Evolutionary conservation across 1,140 invertebrate species (phyloP).

Genomic region (Laupala kohalensis): DNA sequence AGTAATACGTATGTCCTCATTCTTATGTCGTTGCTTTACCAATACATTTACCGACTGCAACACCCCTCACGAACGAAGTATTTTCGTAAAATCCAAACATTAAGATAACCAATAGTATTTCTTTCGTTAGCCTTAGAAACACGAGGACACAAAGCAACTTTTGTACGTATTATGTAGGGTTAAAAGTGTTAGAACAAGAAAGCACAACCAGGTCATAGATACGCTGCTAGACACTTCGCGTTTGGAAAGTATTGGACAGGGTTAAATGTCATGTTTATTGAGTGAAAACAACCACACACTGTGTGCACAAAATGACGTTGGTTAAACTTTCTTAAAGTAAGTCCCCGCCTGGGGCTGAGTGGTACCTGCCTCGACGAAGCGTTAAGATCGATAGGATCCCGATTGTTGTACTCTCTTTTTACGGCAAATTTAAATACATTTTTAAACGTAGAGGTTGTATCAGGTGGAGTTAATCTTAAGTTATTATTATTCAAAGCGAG

Average conservation of each 20-base stretch:
- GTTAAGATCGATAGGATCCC: background rate
- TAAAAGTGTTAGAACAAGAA: background rate
- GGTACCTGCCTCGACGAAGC: background rate
- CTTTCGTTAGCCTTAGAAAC: background rate
- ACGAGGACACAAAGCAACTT: background rate
- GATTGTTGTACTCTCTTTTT: background rate
- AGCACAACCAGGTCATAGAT: background rate
- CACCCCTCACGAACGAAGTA: no score
- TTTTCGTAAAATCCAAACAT: no score
- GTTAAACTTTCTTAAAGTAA: background rate
- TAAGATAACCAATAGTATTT: no score
- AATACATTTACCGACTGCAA: no score
- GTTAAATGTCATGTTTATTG: background rate
- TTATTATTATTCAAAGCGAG: background rate
- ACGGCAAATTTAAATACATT: background rate
- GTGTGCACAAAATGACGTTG: background rate
- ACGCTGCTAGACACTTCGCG: background rate
- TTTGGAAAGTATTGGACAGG: background rate
- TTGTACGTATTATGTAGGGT: background rate
- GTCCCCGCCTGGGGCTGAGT: background rate
- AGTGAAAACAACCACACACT: background rate
- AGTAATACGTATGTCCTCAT: no score
- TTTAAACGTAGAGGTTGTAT: background rate
- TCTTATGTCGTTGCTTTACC: no score
- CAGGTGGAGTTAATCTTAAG: background rate